Evolutionary conservation across 2,797 vertebrate species (phyloP).

Genomic region (Catharus ustulatus): DNA sequence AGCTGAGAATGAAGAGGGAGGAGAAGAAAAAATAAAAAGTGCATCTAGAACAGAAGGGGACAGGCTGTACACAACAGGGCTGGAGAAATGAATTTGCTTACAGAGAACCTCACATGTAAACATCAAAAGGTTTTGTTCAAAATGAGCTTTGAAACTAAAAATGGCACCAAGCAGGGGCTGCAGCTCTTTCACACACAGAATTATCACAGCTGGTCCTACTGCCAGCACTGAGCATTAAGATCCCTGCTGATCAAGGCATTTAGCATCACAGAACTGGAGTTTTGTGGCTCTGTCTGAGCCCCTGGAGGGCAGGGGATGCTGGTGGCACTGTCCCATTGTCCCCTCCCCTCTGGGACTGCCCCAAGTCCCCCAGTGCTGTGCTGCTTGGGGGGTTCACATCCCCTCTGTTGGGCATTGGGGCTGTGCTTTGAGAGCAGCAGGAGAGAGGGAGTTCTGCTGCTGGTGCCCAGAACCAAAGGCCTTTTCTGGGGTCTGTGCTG

Average conservation of each 20-base stretch:
- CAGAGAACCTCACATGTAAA: not conserved
- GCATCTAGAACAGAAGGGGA: not conserved
- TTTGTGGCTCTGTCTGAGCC: not conserved
- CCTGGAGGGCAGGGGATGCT: not conserved
- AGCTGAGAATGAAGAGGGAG: not conserved
- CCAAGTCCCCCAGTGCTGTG: not conserved
- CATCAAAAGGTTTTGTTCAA: not conserved
- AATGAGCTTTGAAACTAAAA: conserved; percentile 7
- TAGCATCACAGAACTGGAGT: rapidly evolving
- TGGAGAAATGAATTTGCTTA: not conserved
- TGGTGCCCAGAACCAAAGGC: not conserved
- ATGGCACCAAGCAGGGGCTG: not conserved
- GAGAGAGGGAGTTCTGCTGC: rapidly evolving
- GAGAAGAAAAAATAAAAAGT: not conserved
- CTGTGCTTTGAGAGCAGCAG: rapidly evolving
- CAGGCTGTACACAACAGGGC: not conserved
- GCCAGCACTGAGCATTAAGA: not conserved
- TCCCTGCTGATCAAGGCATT: not conserved
- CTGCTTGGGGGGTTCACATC: rapidly evolving
- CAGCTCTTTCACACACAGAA: not conserved
- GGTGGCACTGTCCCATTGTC: rapidly evolving
- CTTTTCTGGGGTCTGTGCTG: not conserved
- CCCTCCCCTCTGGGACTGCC: not conserved
- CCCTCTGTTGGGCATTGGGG: not conserved
- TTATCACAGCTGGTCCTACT: not conserved